Conservation (phyloP, 2,797 vertebrate species). For the Phyllotis vaccarum region DNA sequence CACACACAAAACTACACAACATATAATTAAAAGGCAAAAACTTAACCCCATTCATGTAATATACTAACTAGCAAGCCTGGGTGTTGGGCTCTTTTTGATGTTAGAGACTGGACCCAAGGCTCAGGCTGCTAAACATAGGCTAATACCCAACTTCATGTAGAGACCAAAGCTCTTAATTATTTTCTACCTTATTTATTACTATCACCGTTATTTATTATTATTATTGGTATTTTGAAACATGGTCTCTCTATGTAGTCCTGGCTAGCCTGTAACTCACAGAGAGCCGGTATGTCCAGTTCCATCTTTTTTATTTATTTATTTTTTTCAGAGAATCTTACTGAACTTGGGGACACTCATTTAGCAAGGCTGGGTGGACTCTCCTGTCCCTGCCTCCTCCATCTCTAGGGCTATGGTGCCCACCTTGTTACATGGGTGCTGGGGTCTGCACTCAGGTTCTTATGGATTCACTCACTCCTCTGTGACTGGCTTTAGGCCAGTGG, state of each 20-base stretch:
- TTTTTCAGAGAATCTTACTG: background rate
- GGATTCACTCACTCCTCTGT: background rate
- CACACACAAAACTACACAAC: background rate
- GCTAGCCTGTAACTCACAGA: background rate
- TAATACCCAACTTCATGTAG: background rate
- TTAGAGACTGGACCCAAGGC: background rate
- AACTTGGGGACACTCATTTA: background rate
- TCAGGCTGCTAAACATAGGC: background rate
- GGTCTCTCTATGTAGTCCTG: background rate
- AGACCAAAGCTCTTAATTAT: background rate
- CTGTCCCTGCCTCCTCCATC: background rate
- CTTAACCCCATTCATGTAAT: background rate
- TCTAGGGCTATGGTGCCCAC: no score
- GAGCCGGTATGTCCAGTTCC: background rate
- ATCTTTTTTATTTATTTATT: no score
- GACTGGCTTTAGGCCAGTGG: background rate
- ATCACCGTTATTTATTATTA: background rate
- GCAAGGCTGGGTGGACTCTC: background rate
- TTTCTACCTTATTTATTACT: background rate
- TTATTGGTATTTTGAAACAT: background rate
- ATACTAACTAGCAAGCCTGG: background rate
- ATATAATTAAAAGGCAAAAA: background rate
- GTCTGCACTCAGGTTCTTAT: background rate
- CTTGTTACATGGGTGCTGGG: background rate
- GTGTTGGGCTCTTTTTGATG: background rate